Evolutionary conservation across 2,797 vertebrate genomes (phyloP), one percentile per base, ranked within the genome.

Genomic region (Antrozous pallidus): DNA sequence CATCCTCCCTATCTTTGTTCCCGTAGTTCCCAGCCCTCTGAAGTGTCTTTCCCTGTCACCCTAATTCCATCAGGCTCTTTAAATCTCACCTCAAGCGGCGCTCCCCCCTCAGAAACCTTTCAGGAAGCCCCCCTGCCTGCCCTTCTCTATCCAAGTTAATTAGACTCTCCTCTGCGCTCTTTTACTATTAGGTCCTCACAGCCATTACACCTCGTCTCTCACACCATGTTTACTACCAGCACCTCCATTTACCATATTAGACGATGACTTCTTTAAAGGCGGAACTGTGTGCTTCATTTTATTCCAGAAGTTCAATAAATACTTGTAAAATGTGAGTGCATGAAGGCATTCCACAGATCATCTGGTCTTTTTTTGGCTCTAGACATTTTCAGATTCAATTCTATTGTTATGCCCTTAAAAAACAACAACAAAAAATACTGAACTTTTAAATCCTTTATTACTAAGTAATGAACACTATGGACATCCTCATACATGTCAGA

Each of bases 301-400:
- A 33, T 42, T 69, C 12, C 65, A 63, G 16, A 51, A 22, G 24
- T 13, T 42, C 61, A 13, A 31, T 54, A 70, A 81, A 26, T 38
- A 63, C 26, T 54, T 94, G 51, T 49, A 67, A 61, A 90, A 81
- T 51, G 2, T 85, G 31, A 40, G 14, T 91, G 7, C 88, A 63
- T 31, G 45, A 81, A 77, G 33, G 11, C 56, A 70, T 83, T n/a
- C 45, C 26, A 82, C 22, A 63, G 67, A 73, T 14, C 6, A 9
- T 1, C 11, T 22, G 24, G 42, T 75, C 49, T 73, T 92, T 93
- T 91, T 93, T 63, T 85, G 42, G 88, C 40, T 86, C 47, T 2
- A 81, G 51, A 49, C 40, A 77, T 33, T 90, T 65, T 91, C 70
- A 89, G 45, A 75, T 88, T 88, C 69, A 90, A 47, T 83, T 93